Evolutionary conservation across 2,113 vertebrate species (phyloP).

Genomic region (Noturus placidus): DNA sequence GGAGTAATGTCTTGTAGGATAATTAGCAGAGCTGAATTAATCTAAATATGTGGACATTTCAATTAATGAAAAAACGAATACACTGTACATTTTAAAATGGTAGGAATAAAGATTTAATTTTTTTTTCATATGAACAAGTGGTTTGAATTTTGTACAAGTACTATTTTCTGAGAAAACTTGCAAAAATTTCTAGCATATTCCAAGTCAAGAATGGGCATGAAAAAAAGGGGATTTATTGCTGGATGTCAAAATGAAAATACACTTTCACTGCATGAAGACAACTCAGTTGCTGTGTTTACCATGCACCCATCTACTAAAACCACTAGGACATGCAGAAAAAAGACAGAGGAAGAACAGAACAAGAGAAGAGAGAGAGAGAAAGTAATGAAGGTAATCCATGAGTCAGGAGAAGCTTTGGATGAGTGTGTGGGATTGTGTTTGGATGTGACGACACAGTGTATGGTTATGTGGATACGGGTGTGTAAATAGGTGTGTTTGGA

Average conservation of each 20-base stretch:
- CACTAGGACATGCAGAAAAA: constrained; percentile 94
- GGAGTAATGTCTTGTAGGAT: background rate
- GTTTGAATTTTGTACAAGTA: constrained; percentile 82
- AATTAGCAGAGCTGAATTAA: background rate
- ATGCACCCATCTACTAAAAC: constrained; percentile 99
- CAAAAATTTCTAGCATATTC: constrained; percentile 91
- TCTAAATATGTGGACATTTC: background rate
- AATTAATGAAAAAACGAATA: background rate
- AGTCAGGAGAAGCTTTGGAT: constrained; percentile 40
- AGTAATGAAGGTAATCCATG: constrained; percentile 29
- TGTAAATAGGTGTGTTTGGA: constrained; percentile 36
- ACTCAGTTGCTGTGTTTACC: constrained; percentile 94
- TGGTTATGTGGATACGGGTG: constrained; percentile 27
- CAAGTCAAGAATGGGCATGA: constrained; percentile 78
- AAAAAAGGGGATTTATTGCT: constrained; percentile 90
- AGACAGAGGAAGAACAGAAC: constrained; percentile 46
- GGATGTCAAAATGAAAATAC: constrained; percentile 91
- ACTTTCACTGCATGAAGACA: constrained; percentile 87
- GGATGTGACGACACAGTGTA: constrained; percentile 33
- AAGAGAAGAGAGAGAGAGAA: constrained; percentile 28
- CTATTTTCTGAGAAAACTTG: constrained; percentile 89
- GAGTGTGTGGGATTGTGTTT: constrained; percentile 27
- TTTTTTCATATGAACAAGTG: constrained; percentile 79
- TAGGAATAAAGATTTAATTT: constrained; percentile 89
- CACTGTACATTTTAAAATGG: constrained; percentile 72